Evolutionary conservation across 2,888 invertebrate species (phyloP).

Genomic region (Drosophila setosimentum): DNA sequence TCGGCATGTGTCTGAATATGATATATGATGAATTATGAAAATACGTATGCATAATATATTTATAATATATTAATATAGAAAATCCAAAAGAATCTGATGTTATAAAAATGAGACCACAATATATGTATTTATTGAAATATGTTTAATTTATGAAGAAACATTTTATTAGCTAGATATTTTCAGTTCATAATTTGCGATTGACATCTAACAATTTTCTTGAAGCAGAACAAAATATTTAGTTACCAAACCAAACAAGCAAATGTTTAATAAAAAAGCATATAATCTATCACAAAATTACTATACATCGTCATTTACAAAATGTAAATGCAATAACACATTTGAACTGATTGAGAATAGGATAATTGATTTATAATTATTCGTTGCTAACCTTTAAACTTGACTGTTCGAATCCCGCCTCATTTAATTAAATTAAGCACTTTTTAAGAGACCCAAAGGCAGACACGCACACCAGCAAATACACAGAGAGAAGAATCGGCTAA

Average conservation of each 20-base stretch:
- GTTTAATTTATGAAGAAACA: neutral
- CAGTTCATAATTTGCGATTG: neutral
- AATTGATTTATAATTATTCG: conserved; percentile 14
- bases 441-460: conserved; percentile 11
- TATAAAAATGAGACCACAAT: no score
- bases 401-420: conserved; percentile 15
- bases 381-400: conserved; percentile 7
- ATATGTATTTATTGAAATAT: neutral
- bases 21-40: neutral
- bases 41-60: neutral
- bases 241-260: no score
- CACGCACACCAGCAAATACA: conserved; percentile 1
- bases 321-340: neutral
- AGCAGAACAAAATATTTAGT: no score
- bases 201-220: neutral
- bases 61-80: neutral
- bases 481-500: neutral
- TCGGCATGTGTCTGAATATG: neutral
- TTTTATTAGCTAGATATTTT: neutral
- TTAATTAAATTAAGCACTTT: conserved; percentile 32
- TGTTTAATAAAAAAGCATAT: neutral
- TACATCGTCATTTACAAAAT: neutral
- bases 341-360: conserved; percentile 1
- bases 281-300: neutral
- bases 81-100: neutral